Evolutionary conservation across 2,113 vertebrate genomes (phyloP), one percentile per base, ranked within the genome.

Genomic region (Hippocampus guttulatus): DNA sequence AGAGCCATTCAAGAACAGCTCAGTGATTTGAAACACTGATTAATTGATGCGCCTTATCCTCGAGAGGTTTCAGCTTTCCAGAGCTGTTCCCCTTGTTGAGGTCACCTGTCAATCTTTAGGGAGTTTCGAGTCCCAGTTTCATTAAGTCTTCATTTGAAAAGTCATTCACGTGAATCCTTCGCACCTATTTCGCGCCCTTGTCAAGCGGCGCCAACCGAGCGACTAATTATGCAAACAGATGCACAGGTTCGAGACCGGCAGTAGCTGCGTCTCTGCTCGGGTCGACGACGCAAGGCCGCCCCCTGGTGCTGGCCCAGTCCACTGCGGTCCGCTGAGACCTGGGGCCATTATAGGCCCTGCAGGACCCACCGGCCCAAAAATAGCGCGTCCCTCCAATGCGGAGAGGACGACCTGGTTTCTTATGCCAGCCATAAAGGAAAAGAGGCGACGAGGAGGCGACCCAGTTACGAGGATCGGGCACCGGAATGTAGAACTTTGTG

Each of bases 331-430:
- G 70, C 82, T 70, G 88, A 88, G 90, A 91, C 79, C 79, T 16
- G 21, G 83, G 82, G 82, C 88, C 84, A 88, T 88, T 88, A 82
- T 70, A 78, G 89, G 89, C 91, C 90, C 91, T 90, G 85, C 86
- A 92, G 92, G 92, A 93, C 87, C 87, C 76, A 84, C 76, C 77
- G 81, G 89, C 89, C 80, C 85, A 27, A 93, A 93, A 93, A 92
- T 92, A 92, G 43, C 43, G 14, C 87, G 88, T 84, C 87, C 81
- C 88, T 91, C 88, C 89, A 89, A 84, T 73, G 65, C 71, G 68
- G 80, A 86, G 89, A 87, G 82, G 89, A 89, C 87, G 88, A 91
- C 91, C 92, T 92, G 81, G 76, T 92, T 92, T 93, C 89, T 88
- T 85, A 79, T 92, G 89, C 87, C 86, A 90, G 81, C 71, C 85